These are phyloP conservation scores for Grammomys surdaster DNA, from an alignment of 2,113 vertebrate species.

Conservation along the genomic window DNA sequence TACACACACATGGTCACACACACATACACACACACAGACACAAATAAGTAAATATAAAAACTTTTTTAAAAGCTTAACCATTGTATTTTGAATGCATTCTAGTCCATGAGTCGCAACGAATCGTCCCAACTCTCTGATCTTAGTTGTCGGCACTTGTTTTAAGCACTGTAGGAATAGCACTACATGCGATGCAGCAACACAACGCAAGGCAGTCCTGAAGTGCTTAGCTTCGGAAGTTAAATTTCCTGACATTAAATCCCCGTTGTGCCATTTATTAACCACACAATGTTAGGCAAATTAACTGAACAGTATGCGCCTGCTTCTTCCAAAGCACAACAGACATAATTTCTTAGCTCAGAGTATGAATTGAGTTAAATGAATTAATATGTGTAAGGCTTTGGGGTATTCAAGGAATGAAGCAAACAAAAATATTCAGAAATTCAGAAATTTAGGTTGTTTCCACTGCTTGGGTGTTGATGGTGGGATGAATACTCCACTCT, in stretches of 20 bases:
- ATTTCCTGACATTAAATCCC: conserved; percentile 43
- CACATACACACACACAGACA: not conserved
- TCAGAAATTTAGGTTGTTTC: not conserved
- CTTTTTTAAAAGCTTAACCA: not conserved
- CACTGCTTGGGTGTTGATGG: not conserved
- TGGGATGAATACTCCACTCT: not conserved
- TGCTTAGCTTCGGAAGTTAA: not conserved
- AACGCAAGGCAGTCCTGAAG: not conserved
- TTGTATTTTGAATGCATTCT: not conserved
- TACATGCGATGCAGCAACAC: not conserved
- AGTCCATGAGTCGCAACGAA: not conserved
- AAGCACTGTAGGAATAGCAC: not conserved
- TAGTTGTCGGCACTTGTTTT: not conserved
- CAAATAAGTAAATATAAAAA: not conserved
- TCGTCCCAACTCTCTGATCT: not conserved
- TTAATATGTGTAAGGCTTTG: not conserved
- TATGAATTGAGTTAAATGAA: not conserved
- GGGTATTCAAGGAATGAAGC: not conserved
- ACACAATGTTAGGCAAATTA: conserved; percentile 37
- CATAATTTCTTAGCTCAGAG: not conserved
- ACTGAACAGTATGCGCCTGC: conserved; percentile 1
- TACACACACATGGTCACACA: too few relatives aligned
- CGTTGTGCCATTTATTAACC: conserved; percentile 1
- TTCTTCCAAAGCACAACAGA: not conserved
- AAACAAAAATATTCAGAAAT: not conserved